These are phyloP conservation scores for Lichenostomus cassidix DNA, from an alignment of 2,113 vertebrate species.

Conservation along the genomic window DNA sequence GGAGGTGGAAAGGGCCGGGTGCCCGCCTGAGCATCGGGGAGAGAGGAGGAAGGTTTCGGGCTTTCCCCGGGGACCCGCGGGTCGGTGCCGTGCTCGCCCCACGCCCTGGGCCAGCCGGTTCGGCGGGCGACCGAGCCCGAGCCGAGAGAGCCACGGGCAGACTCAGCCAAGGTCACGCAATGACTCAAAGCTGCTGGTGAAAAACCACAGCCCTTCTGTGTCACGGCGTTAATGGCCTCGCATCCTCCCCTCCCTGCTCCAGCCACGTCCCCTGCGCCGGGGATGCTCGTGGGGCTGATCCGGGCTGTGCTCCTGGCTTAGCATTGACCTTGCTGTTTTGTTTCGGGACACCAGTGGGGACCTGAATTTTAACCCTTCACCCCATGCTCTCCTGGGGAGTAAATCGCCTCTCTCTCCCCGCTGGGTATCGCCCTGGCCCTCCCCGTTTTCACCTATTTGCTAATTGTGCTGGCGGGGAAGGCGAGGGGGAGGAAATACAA, in stretches of 20 bases:
- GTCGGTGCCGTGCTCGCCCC: background rate
- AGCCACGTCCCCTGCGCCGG: background rate
- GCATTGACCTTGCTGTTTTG: background rate
- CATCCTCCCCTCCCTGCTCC: background rate
- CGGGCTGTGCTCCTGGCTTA: background rate
- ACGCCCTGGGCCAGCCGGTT: conserved; percentile 32
- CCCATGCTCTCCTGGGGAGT: background rate
- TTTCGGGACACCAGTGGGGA: background rate
- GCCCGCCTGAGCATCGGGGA: background rate
- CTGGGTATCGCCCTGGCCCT: background rate
- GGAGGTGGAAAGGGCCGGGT: background rate
- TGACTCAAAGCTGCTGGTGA: conserved; percentile 4
- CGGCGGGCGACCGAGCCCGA: background rate
- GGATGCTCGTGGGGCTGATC: background rate
- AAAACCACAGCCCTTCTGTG: background rate
- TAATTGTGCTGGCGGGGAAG: conserved; percentile 53
- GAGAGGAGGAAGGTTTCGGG: background rate
- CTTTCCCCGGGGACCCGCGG: background rate
- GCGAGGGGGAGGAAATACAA: conserved; percentile 45
- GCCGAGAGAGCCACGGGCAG: background rate
- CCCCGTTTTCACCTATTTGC: conserved; percentile 40
- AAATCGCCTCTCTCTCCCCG: background rate
- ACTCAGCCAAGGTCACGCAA: conserved; percentile 3
- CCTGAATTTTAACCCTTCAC: background rate
- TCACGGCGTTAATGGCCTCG: background rate